Evolutionary conservation across 2,888 invertebrate genomes (phyloP).

Genomic region (Agrochola litura): DNA sequence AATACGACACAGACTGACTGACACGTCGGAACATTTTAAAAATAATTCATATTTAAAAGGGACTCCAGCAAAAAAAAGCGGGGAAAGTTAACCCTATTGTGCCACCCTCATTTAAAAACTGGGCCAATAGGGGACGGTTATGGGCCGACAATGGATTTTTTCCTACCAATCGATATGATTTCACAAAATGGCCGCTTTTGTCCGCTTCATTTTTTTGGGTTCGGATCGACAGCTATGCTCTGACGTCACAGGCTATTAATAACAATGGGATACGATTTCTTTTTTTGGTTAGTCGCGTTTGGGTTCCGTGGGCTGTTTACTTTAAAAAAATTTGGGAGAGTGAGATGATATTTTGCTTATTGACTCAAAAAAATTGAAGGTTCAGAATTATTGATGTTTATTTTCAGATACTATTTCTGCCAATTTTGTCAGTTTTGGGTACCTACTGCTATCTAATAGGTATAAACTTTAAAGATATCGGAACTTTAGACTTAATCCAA

Average conservation of each 20-base stretch:
- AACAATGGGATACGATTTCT: conserved; percentile 57
- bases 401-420: background rate
- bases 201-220: conserved; percentile 67
- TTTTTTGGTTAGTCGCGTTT: conserved; percentile 42
- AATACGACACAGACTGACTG: conserved; percentile 52
- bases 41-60: conserved; percentile 83
- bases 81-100: conserved; percentile 85
- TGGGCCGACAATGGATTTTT: conserved; percentile 86
- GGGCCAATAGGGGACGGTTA: conserved; percentile 87
- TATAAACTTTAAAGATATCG: background rate
- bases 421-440: background rate
- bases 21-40: conserved; percentile 75
- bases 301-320: conserved; percentile 31
- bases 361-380: background rate
- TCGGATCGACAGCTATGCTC: conserved; percentile 64
- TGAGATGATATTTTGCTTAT: background rate
- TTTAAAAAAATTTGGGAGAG: conserved; percentile 7
- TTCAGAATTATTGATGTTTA: background rate
- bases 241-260: conserved; percentile 66
- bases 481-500: background rate
- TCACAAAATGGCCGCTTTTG: conserved; percentile 86
- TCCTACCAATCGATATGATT: conserved; percentile 87
- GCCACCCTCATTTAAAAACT: conserved; percentile 87
- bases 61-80: conserved; percentile 78
- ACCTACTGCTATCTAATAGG: background rate